phyloP scores from a whole-genome alignment of 2,888 invertebrate genomes.

The Thyatira batis region DNA sequence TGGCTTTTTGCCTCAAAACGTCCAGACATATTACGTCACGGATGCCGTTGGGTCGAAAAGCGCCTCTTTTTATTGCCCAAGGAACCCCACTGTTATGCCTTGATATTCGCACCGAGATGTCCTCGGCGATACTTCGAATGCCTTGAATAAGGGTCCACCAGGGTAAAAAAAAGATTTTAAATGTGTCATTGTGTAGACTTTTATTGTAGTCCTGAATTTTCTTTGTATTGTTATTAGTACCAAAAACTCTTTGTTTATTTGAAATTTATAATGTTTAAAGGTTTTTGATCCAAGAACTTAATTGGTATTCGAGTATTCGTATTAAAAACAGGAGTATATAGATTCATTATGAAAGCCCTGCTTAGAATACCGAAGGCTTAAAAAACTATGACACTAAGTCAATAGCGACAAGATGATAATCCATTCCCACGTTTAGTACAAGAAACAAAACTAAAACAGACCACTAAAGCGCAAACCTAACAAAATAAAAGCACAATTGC shows the following conservation, averaged over 20 bases:
- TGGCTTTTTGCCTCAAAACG: constrained; percentile 45
- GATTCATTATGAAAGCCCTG: too few species aligned
- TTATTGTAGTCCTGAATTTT: neutral
- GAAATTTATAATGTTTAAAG: neutral
- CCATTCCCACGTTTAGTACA: constrained; percentile 23
- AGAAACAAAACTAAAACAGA: constrained; percentile 24
- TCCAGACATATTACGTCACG: constrained; percentile 67
- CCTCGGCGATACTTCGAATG: constrained; percentile 51
- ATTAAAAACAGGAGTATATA: too few species aligned
- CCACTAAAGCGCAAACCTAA: constrained; percentile 48
- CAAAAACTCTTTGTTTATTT: neutral
- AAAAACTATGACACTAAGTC: neutral
- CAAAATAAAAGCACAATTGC: constrained; percentile 56
- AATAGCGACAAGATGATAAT: neutral
- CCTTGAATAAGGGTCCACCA: constrained; percentile 44
- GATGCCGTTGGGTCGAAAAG: constrained; percentile 40
- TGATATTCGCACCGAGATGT: constrained; percentile 55
- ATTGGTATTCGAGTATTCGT: too few species aligned
- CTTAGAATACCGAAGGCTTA: neutral
- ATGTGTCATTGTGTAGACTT: neutral
- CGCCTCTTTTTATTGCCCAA: constrained; percentile 52
- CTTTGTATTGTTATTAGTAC: neutral
- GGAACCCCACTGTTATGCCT: constrained; percentile 69
- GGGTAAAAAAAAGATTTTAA: constrained; percentile 27
- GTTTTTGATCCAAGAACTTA: neutral